A percentile compares a stretch with the other conserved stretches of the same genome.
Conservation (phyloP, 2,113 vertebrate species). For the Siniperca knerii region DNA sequence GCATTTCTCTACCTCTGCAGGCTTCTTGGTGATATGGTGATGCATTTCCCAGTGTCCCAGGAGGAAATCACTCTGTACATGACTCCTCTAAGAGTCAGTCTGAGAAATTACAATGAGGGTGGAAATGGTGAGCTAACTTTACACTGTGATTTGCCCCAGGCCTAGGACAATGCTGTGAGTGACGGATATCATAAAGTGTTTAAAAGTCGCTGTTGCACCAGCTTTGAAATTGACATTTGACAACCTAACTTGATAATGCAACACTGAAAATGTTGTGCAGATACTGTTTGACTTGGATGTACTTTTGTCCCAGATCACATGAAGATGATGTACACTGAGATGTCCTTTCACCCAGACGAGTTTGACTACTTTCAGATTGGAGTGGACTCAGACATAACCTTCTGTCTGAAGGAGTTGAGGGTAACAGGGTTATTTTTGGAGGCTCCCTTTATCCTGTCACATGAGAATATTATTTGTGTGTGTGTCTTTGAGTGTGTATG, state of each 20-base stretch:
- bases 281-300: slow-evolving; percentile 4
- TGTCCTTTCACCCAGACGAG: slow-evolving; percentile 89
- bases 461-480: slow-evolving; percentile 52
- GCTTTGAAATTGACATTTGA: slow-evolving; percentile 1
- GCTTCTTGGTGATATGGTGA: slow-evolving; percentile 85
- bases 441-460: slow-evolving; percentile 45
- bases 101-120: slow-evolving; percentile 88
- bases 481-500: not conserved
- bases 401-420: slow-evolving; percentile 96
- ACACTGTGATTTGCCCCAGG: not conserved
- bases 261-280: not conserved
- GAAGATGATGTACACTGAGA: slow-evolving; percentile 88
- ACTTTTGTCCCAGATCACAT: slow-evolving; percentile 82
- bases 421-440: slow-evolving; percentile 82
- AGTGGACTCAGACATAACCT: slow-evolving; percentile 91
- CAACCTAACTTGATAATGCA: not conserved
- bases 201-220: not conserved
- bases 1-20: slow-evolving; percentile 57
- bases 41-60: slow-evolving; percentile 90
- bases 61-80: slow-evolving; percentile 93
- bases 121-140: slow-evolving; percentile 82
- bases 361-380: slow-evolving; percentile 93
- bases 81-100: slow-evolving; percentile 85
- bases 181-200: not conserved
- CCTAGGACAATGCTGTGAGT: not conserved